These are phyloP conservation scores for Caradrina kadenii DNA, from an alignment of 2,888 invertebrate species.

Conservation along the genomic window DNA sequence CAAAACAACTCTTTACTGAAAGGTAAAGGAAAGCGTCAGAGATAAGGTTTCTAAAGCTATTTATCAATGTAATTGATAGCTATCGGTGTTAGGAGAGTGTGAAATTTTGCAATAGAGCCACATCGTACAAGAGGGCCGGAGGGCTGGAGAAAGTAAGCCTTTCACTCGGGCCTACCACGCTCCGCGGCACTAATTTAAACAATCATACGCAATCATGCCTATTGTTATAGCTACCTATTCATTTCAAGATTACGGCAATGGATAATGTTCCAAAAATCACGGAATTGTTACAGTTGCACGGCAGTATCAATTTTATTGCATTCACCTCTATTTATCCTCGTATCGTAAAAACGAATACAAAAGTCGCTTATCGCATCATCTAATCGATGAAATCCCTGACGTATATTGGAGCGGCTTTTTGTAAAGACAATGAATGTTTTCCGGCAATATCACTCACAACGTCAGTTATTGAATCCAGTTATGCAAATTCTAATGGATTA, in stretches of 20 bases:
- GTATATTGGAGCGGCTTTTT: slow-evolving; percentile 51
- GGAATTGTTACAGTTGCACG: slow-evolving; percentile 46
- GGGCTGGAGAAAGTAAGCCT: slow-evolving; percentile 89
- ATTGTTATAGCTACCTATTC: slow-evolving; percentile 70
- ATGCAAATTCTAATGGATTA: slow-evolving; percentile 54
- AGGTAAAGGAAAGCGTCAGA: slow-evolving; percentile 71
- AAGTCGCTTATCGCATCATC: slow-evolving; percentile 59
- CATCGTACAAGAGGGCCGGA: slow-evolving; percentile 83
- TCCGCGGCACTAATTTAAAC: slow-evolving; percentile 81
- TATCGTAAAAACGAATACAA: slow-evolving; percentile 47
- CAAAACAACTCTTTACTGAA: slow-evolving; percentile 43
- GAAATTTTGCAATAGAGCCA: slow-evolving; percentile 86
- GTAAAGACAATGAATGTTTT: slow-evolving; percentile 49
- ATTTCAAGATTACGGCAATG: slow-evolving; percentile 60
- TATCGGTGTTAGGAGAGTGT: slow-evolving; percentile 81
- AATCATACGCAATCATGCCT: slow-evolving; percentile 79
- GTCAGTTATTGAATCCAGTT: slow-evolving; percentile 47
- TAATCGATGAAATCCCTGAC: slow-evolving; percentile 62
- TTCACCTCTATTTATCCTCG: slow-evolving; percentile 42
- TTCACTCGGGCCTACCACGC: slow-evolving; percentile 83
- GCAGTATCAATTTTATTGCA: slow-evolving; percentile 39
- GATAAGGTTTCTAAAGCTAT: slow-evolving; percentile 77
- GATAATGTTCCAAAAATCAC: slow-evolving; percentile 55
- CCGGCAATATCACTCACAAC: slow-evolving; percentile 43
- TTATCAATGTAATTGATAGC: slow-evolving; percentile 83